Conservation (phyloP, 2,113 vertebrate genomes). For the Nothobranchius furzeri region DNA sequence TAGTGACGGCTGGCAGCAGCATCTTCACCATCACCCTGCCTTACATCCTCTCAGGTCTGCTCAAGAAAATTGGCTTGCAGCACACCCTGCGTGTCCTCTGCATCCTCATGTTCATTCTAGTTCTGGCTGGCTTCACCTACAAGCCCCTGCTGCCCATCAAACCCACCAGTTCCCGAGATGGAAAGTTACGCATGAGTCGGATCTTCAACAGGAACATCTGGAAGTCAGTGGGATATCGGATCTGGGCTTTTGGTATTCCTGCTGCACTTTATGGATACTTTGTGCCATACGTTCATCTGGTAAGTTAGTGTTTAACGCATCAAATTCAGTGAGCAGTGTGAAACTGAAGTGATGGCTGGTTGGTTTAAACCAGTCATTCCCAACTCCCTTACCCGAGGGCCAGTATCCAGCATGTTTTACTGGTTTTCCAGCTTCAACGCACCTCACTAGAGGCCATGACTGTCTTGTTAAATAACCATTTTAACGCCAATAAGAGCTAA, state of each 20-base stretch:
- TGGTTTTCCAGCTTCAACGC: no score
- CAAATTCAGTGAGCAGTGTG: no score
- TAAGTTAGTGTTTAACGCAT: constrained; percentile 68
- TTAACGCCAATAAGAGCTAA: no score
- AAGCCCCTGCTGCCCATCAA: constrained; percentile 79
- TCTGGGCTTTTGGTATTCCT: constrained; percentile 94
- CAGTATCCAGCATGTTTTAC: no score
- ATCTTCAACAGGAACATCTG: constrained; percentile 91
- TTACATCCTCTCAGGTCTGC: constrained; percentile 79
- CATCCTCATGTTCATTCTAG: constrained; percentile 87
- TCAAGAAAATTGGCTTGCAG: constrained; percentile 69
- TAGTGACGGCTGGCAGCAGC: constrained; percentile 96
- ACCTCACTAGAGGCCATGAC: no score
- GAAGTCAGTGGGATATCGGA: constrained; percentile 87
- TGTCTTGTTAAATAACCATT: no score
- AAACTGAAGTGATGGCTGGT: no score
- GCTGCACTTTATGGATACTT: constrained; percentile 95
- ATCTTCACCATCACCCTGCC: constrained; percentile 91
- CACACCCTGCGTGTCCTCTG: constrained; percentile 86
- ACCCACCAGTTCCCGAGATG: constrained; percentile 56
- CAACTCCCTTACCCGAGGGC: no score
- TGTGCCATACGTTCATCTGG: constrained; percentile 98
- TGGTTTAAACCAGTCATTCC: no score
- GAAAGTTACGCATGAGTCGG: constrained; percentile 71
- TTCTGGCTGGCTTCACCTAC: constrained; percentile 92